phyloP scores from a whole-genome alignment of 2,113 vertebrate genomes.

The Saimiri boliviensis region DNA sequence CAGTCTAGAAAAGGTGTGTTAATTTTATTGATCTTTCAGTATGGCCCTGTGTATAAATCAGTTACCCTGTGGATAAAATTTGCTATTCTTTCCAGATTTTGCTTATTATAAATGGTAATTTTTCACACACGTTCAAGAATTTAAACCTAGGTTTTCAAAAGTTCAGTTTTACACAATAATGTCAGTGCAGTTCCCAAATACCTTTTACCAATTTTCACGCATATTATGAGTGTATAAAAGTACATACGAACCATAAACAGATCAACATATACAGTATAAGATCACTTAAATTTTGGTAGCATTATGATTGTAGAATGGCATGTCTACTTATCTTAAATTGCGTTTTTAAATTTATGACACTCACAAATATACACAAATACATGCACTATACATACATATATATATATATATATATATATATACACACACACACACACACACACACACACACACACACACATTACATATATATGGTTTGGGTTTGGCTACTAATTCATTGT shows the following conservation, averaged over 20 bases:
- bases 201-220: not conserved
- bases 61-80: not conserved
- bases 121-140: not conserved
- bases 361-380: not conserved
- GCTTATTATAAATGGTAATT: not conserved
- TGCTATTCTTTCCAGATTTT: not conserved
- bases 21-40: not conserved
- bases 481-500: not conserved
- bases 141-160: not conserved
- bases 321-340: not conserved
- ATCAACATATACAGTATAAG: no score
- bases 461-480: no score
- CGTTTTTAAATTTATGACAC: not conserved
- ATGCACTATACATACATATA: no score
- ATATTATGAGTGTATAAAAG: not conserved
- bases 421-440: no score
- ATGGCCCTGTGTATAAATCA: not conserved
- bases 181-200: no score
- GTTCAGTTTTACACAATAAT: not conserved
- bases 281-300: not conserved
- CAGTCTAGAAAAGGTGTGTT: not conserved
- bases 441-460: no score
- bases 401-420: no score
- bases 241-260: fast-evolving
- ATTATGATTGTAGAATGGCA: not conserved